Evolutionary conservation across 2,113 vertebrate genomes (phyloP).

Genomic region (Mustelus asterias): DNA sequence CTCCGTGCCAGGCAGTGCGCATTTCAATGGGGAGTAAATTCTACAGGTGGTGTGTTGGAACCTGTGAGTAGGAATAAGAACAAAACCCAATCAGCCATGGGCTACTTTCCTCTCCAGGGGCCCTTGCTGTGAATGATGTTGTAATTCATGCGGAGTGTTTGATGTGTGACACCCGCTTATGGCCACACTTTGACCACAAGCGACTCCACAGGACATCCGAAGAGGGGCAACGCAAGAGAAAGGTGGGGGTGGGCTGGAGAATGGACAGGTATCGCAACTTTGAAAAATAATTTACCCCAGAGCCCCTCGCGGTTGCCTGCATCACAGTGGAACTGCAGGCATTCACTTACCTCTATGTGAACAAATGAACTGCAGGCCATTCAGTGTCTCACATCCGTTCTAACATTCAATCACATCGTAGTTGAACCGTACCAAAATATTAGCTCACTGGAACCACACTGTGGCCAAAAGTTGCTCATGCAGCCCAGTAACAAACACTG

Average conservation of each 20-base stretch:
- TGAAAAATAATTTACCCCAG: background rate
- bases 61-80: background rate
- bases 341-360: background rate
- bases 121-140: background rate
- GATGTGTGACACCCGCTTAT: background rate
- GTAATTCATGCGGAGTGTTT: background rate
- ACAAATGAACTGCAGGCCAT: background rate
- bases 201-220: background rate
- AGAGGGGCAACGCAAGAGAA: background rate
- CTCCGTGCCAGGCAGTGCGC: background rate
- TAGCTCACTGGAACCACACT: background rate
- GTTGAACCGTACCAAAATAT: background rate
- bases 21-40: background rate
- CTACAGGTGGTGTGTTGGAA: background rate
- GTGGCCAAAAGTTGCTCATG: background rate
- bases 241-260: background rate
- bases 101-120: background rate
- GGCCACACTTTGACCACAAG: background rate
- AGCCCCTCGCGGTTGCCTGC: background rate
- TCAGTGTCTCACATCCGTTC: background rate
- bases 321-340: background rate
- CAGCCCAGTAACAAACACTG: background rate
- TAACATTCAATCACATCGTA: background rate
- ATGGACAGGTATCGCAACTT: background rate
- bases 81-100: background rate